A percentile compares a stretch with the other conserved stretches of the same genome.
Evolutionary conservation across 2,797 vertebrate genomes (phyloP).

Genomic region (Orestias chungarensis): DNA sequence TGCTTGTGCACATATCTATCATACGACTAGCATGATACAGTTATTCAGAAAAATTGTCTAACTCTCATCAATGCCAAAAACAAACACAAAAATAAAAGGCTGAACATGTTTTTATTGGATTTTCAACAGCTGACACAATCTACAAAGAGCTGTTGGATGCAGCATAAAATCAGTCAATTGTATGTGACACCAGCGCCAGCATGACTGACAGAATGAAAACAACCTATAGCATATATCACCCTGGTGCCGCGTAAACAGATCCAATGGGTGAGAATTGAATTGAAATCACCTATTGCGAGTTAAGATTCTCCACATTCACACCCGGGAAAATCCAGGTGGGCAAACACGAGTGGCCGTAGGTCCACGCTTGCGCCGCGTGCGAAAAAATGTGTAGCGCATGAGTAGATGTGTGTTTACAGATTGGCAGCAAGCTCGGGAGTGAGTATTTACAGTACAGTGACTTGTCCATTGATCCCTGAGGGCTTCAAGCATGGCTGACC

Average conservation of each 20-base stretch:
- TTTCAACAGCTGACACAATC: constrained; percentile 46
- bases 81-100: background rate
- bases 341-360: constrained; percentile 55
- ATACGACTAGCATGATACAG: background rate
- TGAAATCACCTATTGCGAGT: constrained; percentile 93
- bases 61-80: constrained; percentile 19
- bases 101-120: constrained; percentile 53
- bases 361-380: constrained; percentile 35
- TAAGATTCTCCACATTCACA: constrained; percentile 89
- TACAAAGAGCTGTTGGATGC: constrained; percentile 43
- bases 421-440: constrained; percentile 80
- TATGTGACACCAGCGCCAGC: constrained; percentile 44
- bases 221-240: constrained; percentile 79
- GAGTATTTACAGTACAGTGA: constrained; percentile 74
- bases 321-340: constrained; percentile 71
- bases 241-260: constrained; percentile 85
- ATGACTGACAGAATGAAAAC: constrained; percentile 72
- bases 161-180: constrained; percentile 38
- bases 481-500: constrained; percentile 81
- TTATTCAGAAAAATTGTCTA: constrained; percentile 9
- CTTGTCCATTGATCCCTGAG: constrained; percentile 85
- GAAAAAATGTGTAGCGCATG: constrained; percentile 30
- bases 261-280: constrained; percentile 98
- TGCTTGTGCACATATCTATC: background rate
- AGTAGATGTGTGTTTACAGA: constrained; percentile 61